Base-by-base conservation (phyloP, 2,888 invertebrate species). In the Parthenolecanium corni region DNA sequence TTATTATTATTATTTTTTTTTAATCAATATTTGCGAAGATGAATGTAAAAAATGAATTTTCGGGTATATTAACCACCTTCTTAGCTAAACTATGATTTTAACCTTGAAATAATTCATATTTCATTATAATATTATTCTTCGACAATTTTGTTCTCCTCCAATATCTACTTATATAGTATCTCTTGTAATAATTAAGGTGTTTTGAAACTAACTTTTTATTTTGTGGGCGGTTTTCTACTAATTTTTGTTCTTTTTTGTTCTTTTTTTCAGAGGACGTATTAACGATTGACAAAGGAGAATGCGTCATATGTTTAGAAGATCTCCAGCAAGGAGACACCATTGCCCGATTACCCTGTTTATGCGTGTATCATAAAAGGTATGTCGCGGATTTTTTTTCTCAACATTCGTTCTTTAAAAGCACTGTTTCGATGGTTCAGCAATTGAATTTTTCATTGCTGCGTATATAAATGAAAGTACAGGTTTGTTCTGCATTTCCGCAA, bases 231-330 rank as follows among this genome's bases (percentile, higher is more conserved):
- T 49, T 31, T 42, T 61, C n/a, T n/a, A n/a, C n/a, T 9, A 9
- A 31, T 31, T 31, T 1, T 66, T 21, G n/a, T 16, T n/a, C 1
- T 40, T 58, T 46, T 44, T 21, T 52, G 23, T 63, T 9, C 36
- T 52, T 52, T 71, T 68, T 83, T 84, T 53, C 83, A 97, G 96
- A 97, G 86, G 97, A 97, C 77, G 84, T 94, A 72, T 79, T 97
- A 77, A 85, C 85, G 71, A 95, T 95, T 76, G 85, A 91, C 73
- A 96, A 96, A 79, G 96, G 94, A 67, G 97, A 97, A 79, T 97
- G 97, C 80, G 92, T 94, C 72, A 97, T 97, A 77, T 98, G 97
- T 78, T 82, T 97, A 74, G 97, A 98, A 77, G 96, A 97, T 74
- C 82, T 98, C 74, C 82, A 82, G 73, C 85, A 90, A 73, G 97